Evolutionary conservation across 2,888 invertebrate species (phyloP), one percentile per base, ranked within the genome.

Genomic region (Theretra japonica): DNA sequence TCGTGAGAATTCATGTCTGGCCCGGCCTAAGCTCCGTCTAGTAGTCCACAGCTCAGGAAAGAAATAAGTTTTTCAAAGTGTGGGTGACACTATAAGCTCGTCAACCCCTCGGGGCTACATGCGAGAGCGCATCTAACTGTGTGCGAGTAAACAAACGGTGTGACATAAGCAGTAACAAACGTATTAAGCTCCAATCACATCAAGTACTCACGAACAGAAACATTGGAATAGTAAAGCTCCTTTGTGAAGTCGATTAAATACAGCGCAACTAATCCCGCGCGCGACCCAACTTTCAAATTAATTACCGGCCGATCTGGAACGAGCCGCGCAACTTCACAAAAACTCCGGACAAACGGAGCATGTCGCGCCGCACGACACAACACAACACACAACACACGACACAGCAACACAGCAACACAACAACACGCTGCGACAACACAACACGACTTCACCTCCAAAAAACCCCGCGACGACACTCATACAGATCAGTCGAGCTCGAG

Each of bases 401-500:
- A 48, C 41, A 15, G 23, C 65, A 23, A 65, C 60, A 60, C n/a
- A n/a, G n/a, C n/a, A n/a, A 62, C 65, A 48, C 41, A 15, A 48
- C 65, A 23, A 65, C 60, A 60, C n/a, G 30, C 41, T 41, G 48
- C 65, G 65, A 60, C 60, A 30, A 30, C 33, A n/a, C 65, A 23
- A 65, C 60, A 60, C n/a, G 30, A 30, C 30, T 60, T 60, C 60
- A 48, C 65, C 53, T 53, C 53, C 65, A 23, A 65, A 65, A 65
- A 65, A 65, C 65, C 23, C 41, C 65, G 65, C 65, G 65, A 60
- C 60, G 60, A 60, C 33, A 53, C 53, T 53, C 53, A 25, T 70
- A 60, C 70, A 70, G 59, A 50, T 65, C 65, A 65, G 65, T 65
- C 65, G 48, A 21, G 41, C 74, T 68, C 74, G 75, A 73, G 75